phyloP scores from a whole-genome alignment of 2,113 vertebrate species.

The Myrmophylax atrothorax region DNA sequence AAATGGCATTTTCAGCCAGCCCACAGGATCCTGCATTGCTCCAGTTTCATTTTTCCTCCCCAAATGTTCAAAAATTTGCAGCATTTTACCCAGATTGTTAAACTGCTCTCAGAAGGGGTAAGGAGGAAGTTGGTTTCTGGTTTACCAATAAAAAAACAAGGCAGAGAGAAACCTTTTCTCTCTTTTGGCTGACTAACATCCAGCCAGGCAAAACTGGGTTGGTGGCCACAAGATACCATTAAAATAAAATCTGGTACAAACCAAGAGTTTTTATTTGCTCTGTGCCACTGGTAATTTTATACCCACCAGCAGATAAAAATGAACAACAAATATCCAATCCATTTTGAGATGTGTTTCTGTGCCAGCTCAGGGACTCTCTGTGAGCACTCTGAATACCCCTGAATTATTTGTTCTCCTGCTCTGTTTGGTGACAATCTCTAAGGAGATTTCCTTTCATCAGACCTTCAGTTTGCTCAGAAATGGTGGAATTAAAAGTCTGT shows the following conservation, averaged over 20 bases:
- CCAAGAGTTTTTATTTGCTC: background rate
- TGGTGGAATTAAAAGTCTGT: background rate
- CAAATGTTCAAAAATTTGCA: background rate
- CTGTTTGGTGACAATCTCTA: background rate
- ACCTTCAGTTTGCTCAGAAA: background rate
- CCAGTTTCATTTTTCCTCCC: background rate
- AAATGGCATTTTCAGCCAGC: background rate
- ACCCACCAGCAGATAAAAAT: background rate
- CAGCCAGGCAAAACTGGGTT: background rate
- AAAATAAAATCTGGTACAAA: background rate
- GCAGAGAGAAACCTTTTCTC: background rate
- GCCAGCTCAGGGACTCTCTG: background rate
- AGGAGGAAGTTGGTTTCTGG: slow-evolving; percentile 36
- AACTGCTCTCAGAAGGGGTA: background rate
- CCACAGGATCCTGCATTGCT: background rate
- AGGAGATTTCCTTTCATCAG: background rate
- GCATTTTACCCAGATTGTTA: background rate
- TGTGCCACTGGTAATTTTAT: background rate
- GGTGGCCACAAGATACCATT: background rate
- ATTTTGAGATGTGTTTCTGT: background rate
- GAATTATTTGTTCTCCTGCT: background rate
- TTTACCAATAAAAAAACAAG: slow-evolving; percentile 32
- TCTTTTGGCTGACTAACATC: background rate
- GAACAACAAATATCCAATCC: background rate
- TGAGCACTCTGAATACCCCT: background rate